Evolutionary conservation across 2,888 invertebrate genomes (phyloP).

Genomic region (Teleiodes luculella): DNA sequence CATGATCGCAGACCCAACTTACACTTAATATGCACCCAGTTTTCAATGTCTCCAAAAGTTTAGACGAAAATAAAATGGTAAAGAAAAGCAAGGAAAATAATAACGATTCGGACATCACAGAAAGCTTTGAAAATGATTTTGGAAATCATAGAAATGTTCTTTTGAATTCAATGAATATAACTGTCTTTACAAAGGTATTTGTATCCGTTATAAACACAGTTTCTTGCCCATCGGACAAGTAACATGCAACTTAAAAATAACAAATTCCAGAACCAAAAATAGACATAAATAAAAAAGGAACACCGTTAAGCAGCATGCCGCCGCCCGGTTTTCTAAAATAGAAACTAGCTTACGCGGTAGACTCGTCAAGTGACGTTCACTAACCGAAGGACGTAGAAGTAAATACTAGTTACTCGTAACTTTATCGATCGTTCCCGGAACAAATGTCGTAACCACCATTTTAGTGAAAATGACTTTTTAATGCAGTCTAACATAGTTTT

Average conservation of each 20-base stretch:
- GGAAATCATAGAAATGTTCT: slow-evolving; percentile 21
- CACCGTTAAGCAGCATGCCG: background rate
- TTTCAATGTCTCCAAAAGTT: slow-evolving; percentile 33
- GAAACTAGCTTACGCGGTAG: background rate
- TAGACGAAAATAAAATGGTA: slow-evolving; percentile 28
- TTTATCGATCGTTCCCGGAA: too few relatives aligned
- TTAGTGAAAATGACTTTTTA: too few relatives aligned
- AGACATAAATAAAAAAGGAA: slow-evolving; percentile 21
- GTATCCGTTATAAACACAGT: slow-evolving; percentile 43
- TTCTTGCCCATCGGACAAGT: slow-evolving; percentile 35
- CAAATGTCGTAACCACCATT: too few relatives aligned
- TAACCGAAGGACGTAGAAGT: background rate
- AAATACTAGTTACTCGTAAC: too few relatives aligned
- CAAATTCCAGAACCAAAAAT: slow-evolving; percentile 48
- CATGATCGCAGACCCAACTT: slow-evolving; percentile 40
- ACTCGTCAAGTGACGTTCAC: background rate
- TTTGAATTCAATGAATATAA: slow-evolving; percentile 35
- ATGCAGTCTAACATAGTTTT: too few relatives aligned
- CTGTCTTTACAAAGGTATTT: slow-evolving; percentile 38
- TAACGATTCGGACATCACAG: slow-evolving; percentile 49
- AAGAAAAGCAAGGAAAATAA: slow-evolving; percentile 23
- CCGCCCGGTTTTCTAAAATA: background rate
- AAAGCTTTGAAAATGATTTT: slow-evolving; percentile 44
- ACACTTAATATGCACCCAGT: slow-evolving; percentile 38
- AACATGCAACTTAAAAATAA: slow-evolving; percentile 39